A percentile compares a stretch with the other conserved stretches of the same genome.
Conservation (phyloP, 2,888 invertebrate species). For the Cotesia congregata region DNA sequence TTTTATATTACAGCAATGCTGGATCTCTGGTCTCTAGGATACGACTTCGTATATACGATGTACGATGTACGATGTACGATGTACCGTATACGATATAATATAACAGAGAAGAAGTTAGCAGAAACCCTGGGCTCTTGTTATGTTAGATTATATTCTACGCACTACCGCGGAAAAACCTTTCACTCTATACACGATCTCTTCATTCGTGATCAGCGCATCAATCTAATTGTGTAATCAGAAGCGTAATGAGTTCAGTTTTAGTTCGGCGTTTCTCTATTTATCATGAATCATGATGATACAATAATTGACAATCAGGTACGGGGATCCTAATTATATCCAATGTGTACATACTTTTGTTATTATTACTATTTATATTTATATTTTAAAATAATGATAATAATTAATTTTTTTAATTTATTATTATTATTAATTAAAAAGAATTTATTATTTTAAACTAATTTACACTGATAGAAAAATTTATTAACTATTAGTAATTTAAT, state of each 20-base stretch:
- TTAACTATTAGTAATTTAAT: too few species aligned
- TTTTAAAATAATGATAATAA: too few species aligned
- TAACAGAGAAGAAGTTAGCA: neutral
- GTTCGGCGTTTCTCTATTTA: conserved; percentile 27
- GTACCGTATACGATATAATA: neutral
- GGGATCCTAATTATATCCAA: neutral
- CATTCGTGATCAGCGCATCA: conserved; percentile 35
- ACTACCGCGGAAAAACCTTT: conserved; percentile 40
- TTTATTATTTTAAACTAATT: too few species aligned
- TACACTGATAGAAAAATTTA: too few species aligned
- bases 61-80: too few species aligned
- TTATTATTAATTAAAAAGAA: too few species aligned
- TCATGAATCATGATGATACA: conserved; percentile 19
- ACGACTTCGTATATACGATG: too few species aligned
- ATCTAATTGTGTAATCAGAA: conserved; percentile 33
- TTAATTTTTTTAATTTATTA: too few species aligned
- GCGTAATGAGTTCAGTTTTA: conserved; percentile 27
- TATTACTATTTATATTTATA: too few species aligned
- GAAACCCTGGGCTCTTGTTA: conserved; percentile 20
- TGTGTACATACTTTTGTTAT: neutral
- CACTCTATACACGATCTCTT: conserved; percentile 37
- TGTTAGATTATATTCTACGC: conserved; percentile 31
- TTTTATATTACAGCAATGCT: neutral
- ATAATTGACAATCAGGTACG: conserved; percentile 12
- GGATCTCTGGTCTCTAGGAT: neutral